Conservation (phyloP, 2,888 invertebrate genomes). For the Dioctria linearis region DNA sequence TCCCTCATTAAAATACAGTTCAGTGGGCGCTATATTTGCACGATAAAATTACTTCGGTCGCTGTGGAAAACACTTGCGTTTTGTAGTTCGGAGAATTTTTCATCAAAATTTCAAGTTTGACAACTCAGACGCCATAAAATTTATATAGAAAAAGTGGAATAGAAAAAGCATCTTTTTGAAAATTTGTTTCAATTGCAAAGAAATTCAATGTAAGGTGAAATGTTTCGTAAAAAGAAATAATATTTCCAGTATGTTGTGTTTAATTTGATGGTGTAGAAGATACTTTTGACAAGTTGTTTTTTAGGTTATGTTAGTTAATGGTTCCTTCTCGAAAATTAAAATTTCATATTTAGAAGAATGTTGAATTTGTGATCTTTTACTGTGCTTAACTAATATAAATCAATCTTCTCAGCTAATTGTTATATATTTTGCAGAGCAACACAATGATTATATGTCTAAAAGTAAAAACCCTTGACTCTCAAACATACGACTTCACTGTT, state of each 20-base stretch:
- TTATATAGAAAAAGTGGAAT: constrained; percentile 18
- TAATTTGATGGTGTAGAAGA: constrained; percentile 3
- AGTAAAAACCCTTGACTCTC: constrained; percentile 91
- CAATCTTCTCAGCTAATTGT: neutral
- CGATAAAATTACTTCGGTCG: too few relatives aligned
- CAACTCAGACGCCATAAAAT: constrained; percentile 37
- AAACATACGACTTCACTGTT: constrained; percentile 85
- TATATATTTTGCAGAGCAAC: constrained; percentile 22
- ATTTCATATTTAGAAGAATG: constrained; percentile 32
- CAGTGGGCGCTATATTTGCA: too few relatives aligned
- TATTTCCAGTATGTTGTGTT: constrained; percentile 9
- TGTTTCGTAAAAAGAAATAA: neutral
- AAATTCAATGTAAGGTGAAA: constrained; percentile 33
- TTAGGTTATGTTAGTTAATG: constrained; percentile 54
- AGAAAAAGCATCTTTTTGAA: constrained; percentile 5
- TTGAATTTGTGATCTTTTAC: constrained; percentile 21
- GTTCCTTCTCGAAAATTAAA: constrained; percentile 55
- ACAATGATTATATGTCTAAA: constrained; percentile 80
- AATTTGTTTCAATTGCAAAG: constrained; percentile 19
- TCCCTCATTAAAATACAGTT: too few relatives aligned
- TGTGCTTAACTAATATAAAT: neutral
- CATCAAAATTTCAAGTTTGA: constrained; percentile 46
- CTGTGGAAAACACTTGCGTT: constrained; percentile 24
- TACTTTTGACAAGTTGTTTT: constrained; percentile 37
- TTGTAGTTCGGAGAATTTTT: constrained; percentile 31